Evolutionary conservation across 2,113 vertebrate species (phyloP).

Genomic region (Protobothrops mucrosquamatus): DNA sequence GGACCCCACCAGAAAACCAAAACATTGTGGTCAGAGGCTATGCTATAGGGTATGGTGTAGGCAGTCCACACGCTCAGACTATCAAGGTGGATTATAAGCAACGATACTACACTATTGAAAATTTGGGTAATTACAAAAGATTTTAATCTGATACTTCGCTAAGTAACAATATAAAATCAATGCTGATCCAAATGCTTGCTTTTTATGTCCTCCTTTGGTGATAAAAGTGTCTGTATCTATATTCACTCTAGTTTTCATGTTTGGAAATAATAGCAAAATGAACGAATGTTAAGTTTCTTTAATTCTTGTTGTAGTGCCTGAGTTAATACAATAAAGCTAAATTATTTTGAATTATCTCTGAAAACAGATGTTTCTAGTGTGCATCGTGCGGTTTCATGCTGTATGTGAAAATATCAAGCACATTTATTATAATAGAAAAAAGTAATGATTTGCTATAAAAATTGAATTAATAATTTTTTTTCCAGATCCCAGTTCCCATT

Average conservation of each 20-base stretch:
- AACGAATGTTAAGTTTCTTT: neutral
- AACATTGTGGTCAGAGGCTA: constrained; percentile 96
- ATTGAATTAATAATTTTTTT: accelerated
- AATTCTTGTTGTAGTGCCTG: neutral
- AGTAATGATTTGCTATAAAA: neutral
- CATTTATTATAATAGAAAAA: too few species aligned
- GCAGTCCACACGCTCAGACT: constrained; percentile 93
- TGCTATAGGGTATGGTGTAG: constrained; percentile 91
- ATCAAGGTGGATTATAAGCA: constrained; percentile 98
- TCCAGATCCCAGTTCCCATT: constrained; percentile 94
- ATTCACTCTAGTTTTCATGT: neutral
- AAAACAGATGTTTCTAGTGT: neutral
- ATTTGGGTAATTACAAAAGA: constrained; percentile 72
- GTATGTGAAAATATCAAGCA: neutral
- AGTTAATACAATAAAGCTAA: neutral
- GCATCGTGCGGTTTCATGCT: neutral
- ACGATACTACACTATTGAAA: constrained; percentile 96
- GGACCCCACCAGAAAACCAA: constrained; percentile 97
- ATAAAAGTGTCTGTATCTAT: neutral
- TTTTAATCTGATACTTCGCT: neutral
- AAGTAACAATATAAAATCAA: neutral
- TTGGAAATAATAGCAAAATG: neutral
- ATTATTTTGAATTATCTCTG: neutral
- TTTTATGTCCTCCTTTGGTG: neutral
- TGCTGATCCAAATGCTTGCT: neutral